Evolutionary conservation across 2,113 vertebrate genomes (phyloP).

Genomic region (Neotoma lepida): DNA sequence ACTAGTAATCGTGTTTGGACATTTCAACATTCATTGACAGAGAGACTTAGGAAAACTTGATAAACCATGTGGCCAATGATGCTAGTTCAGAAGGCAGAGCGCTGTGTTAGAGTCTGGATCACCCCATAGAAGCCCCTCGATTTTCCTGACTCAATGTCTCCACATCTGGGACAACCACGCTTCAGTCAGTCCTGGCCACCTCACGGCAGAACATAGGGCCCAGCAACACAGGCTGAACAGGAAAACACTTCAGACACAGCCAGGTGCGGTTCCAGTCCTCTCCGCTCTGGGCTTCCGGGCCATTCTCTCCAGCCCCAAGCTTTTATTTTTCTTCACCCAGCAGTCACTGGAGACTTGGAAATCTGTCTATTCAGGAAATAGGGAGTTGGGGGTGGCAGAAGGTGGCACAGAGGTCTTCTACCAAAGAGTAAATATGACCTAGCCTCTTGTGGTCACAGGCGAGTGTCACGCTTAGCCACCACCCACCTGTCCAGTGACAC

Average conservation of each 20-base stretch:
- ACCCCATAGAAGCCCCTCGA: not conserved
- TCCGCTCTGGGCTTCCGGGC: not conserved
- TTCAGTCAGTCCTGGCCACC: not conserved
- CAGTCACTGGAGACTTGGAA: not conserved
- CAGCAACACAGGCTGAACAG: not conserved
- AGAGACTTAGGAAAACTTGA: not conserved
- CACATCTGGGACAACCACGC: not conserved
- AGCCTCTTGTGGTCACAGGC: not conserved
- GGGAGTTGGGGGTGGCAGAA: not conserved
- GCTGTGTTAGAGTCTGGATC: not conserved
- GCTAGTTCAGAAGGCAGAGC: not conserved
- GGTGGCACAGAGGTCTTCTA: not conserved
- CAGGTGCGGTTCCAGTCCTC: not conserved
- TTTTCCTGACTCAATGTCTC: not conserved
- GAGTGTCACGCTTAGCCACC: not conserved
- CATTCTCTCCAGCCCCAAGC: not conserved
- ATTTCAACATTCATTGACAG: not conserved
- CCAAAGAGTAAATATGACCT: not conserved
- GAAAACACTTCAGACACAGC: not conserved
- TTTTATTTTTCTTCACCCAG: not conserved
- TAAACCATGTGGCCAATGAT: not conserved
- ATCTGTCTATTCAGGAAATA: slow-evolving; percentile 3
- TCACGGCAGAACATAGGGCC: not conserved
- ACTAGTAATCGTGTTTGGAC: not conserved
- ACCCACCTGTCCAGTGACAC: not conserved